These are phyloP conservation scores for Hippocampus mohnikei DNA, from an alignment of 2,113 vertebrate genomes.

Conservation along the genomic window DNA sequence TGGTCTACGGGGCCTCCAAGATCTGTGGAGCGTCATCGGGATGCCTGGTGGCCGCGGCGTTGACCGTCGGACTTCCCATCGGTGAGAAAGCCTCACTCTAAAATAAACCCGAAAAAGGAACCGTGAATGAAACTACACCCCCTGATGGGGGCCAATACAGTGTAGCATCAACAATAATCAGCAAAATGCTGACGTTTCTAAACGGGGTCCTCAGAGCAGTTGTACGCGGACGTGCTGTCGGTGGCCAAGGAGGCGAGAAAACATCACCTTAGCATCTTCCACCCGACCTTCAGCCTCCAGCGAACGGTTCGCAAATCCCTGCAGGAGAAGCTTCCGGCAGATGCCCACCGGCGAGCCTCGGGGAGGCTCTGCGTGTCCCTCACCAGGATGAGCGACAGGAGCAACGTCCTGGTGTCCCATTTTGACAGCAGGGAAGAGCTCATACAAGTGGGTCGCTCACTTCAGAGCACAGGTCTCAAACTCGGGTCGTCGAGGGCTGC, in stretches of 20 bases:
- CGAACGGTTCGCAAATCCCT: conserved; percentile 63
- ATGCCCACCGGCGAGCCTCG: conserved; percentile 75
- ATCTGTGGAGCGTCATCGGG: conserved; percentile 81
- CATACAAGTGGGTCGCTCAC: conserved; percentile 74
- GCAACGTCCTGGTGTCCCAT: conserved; percentile 84
- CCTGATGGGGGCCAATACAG: no score
- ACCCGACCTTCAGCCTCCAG: conserved; percentile 79
- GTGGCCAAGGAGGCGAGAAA: conserved; percentile 70
- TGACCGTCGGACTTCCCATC: conserved; percentile 71
- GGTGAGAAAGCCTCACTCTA: conserved; percentile 65
- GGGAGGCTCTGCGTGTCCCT: conserved; percentile 82
- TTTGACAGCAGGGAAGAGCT: conserved; percentile 88
- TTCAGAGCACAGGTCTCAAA: background rate
- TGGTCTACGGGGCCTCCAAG: conserved; percentile 73
- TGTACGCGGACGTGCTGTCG: conserved; percentile 53
- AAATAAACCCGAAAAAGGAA: background rate
- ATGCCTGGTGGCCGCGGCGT: conserved; percentile 73
- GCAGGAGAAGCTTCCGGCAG: conserved; percentile 72
- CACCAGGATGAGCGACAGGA: conserved; percentile 80
- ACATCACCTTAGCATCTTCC: conserved; percentile 75
- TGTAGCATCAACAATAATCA: background rate
- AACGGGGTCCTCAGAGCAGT: conserved; percentile 47
- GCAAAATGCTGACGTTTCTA: background rate
- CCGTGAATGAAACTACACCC: no score
- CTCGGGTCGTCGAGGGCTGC: no score